A percentile compares a stretch with the other conserved stretches of the same genome.
These are phyloP conservation scores for Latrodectus elegans DNA, from an alignment of 2,888 invertebrate genomes.

Conservation along the genomic window DNA sequence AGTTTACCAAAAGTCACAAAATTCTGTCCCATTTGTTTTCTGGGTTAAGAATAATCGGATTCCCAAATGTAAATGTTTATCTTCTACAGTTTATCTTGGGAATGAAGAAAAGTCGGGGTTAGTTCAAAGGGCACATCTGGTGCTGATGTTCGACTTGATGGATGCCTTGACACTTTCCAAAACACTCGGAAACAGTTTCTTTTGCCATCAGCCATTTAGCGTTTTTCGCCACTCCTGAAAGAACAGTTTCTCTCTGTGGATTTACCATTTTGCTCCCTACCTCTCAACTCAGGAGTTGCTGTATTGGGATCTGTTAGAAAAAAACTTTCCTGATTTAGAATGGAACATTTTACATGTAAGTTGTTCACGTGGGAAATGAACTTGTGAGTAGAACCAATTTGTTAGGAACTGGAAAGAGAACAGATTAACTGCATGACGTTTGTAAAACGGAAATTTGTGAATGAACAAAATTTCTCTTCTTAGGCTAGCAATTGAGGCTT, in stretches of 20 bases:
- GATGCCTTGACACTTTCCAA: slow-evolving; percentile 17
- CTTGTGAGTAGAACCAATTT: too few relatives aligned
- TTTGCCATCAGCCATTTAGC: slow-evolving; percentile 5
- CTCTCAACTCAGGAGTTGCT: not conserved
- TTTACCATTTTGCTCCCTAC: not conserved
- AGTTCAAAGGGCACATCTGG: slow-evolving; percentile 36
- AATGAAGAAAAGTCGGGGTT: slow-evolving; percentile 9
- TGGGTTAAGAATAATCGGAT: not conserved
- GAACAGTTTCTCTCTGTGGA: not conserved
- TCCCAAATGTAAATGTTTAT: slow-evolving; percentile 50
- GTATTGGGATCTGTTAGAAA: too few relatives aligned
- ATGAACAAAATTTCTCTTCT: too few relatives aligned
- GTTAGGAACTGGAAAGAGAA: too few relatives aligned
- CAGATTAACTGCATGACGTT: too few relatives aligned
- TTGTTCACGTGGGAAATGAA: too few relatives aligned
- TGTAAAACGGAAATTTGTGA: too few relatives aligned
- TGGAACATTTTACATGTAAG: too few relatives aligned
- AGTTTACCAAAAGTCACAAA: too few relatives aligned
- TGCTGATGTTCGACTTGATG: slow-evolving; percentile 4
- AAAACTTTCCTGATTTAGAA: too few relatives aligned
- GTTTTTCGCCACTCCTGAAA: not conserved
- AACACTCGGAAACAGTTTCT: slow-evolving; percentile 21
- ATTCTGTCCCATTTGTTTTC: not conserved
- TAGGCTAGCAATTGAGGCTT: too few relatives aligned
- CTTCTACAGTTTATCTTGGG: slow-evolving; percentile 31